These are phyloP conservation scores for Acleris holmiana DNA, from an alignment of 2,888 invertebrate species.

Conservation along the genomic window DNA sequence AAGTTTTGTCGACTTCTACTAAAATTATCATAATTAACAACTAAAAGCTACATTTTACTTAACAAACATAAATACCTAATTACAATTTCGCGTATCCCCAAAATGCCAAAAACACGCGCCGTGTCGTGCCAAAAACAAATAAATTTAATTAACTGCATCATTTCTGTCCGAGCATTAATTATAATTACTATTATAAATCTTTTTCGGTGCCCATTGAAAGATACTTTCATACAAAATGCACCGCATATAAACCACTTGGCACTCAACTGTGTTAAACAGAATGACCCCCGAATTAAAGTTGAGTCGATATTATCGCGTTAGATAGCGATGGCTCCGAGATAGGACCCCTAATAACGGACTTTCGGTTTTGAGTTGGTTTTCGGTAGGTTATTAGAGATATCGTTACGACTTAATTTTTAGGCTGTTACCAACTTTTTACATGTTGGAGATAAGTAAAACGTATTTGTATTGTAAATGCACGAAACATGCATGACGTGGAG, in stretches of 20 bases:
- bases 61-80: neutral
- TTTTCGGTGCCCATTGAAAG: too few relatives aligned
- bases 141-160: conserved; percentile 36
- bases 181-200: conserved; percentile 20
- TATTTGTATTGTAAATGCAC: too few relatives aligned
- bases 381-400: conserved; percentile 1
- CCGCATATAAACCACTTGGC: too few relatives aligned
- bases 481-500: too few relatives aligned
- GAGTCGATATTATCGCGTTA: conserved; percentile 31
- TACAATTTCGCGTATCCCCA: conserved; percentile 1
- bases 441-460: neutral
- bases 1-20: too few relatives aligned
- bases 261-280: conserved; percentile 17
- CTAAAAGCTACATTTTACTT: too few relatives aligned
- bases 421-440: neutral
- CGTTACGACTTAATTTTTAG: conserved; percentile 3
- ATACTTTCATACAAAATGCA: too few relatives aligned
- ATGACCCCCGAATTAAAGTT: conserved; percentile 26
- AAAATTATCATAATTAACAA: too few relatives aligned
- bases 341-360: conserved; percentile 32
- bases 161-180: conserved; percentile 27
- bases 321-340: conserved; percentile 35
- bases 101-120: conserved; percentile 20
- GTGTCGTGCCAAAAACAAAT: conserved; percentile 34
- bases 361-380: conserved; percentile 22